Base-by-base conservation (phyloP, 2,888 invertebrate genomes). In the Heliconius hortense region DNA sequence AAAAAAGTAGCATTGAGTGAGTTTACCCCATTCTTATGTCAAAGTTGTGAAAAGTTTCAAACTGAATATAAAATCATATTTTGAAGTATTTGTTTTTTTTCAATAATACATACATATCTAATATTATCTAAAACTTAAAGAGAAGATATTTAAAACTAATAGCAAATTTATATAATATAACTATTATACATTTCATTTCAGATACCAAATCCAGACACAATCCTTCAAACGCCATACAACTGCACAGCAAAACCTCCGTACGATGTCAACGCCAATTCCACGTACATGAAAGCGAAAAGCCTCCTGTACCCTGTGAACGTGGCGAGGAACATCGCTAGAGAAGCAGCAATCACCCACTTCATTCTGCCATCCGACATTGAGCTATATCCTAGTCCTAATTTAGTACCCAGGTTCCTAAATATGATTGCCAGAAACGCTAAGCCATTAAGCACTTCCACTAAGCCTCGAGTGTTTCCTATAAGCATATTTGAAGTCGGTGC, bases 241-340 rank as follows among this genome's bases (percentile, higher is more conserved):
- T 98, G 97, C 86, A 94, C 96, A n/a, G 84, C 93, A 69, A 90
- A 94, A 13, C 95, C 97, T 8, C 97, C 97, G 0, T 97, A 96
- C 92, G 88, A 93, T 83, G 94, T 96, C 60, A 95, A 95, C 79
- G 89, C 94, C 1, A 95, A 95, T 0, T 95, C 95, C 77, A 95
- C 97, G 84, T 97, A 97, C 89, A 97, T 97, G 92, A 95, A 95
- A 72, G 95, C 96, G 83, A 97, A 97, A 87, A 97, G 96, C 83
- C 94, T 98, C 15, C 90, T 97, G 31, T 98, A 98, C 87, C 98
- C 98, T 3, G 97, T 98, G 75, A 98, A 98, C 89, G 97, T 98
- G 15, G 98, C 97, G 0, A 95, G 98, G 48, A 98, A 98, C 88
- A 95, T 98, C n/a, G 98, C 98, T 0, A 94, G 98, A 67, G 97